Evolutionary conservation across 2,888 invertebrate genomes (phyloP).

Genomic region (Apotomis turbidana): DNA sequence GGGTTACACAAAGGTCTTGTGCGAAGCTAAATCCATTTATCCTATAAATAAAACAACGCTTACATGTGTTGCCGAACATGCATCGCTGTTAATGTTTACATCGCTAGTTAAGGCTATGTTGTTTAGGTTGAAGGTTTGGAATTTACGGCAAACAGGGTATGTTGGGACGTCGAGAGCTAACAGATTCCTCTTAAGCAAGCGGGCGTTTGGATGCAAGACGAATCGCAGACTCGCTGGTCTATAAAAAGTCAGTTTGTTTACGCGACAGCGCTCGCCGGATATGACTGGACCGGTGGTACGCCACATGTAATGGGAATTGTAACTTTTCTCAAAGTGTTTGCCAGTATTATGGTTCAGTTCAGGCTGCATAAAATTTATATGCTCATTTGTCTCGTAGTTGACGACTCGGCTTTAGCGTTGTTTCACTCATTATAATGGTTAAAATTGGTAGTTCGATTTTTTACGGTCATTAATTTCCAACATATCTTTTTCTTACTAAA

Average conservation of each 20-base stretch:
- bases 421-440: background rate
- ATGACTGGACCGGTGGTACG: conserved; percentile 63
- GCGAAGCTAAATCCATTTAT: conserved; percentile 35
- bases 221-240: conserved; percentile 68
- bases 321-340: conserved; percentile 52
- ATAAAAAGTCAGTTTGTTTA: conserved; percentile 80
- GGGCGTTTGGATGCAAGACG: conserved; percentile 56
- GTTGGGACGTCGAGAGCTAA: conserved; percentile 8
- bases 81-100: conserved; percentile 15
- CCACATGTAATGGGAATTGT: conserved; percentile 68
- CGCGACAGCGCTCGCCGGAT: conserved; percentile 64
- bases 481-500: too few species aligned
- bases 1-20: conserved; percentile 35
- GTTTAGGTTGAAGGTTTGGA: conserved; percentile 8
- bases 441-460: too few species aligned
- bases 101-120: conserved; percentile 34
- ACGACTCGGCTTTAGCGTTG: conserved; percentile 2
- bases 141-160: conserved; percentile 15
- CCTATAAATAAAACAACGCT: conserved; percentile 36
- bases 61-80: conserved; percentile 34
- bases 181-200: conserved; percentile 33
- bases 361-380: conserved; percentile 33
- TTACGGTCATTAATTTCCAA: too few species aligned
- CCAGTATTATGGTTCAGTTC: conserved; percentile 40
- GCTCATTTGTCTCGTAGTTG: conserved; percentile 28